Evolutionary conservation across 2,797 vertebrate genomes (phyloP).

Genomic region (Enteromius afrohamiltoni): DNA sequence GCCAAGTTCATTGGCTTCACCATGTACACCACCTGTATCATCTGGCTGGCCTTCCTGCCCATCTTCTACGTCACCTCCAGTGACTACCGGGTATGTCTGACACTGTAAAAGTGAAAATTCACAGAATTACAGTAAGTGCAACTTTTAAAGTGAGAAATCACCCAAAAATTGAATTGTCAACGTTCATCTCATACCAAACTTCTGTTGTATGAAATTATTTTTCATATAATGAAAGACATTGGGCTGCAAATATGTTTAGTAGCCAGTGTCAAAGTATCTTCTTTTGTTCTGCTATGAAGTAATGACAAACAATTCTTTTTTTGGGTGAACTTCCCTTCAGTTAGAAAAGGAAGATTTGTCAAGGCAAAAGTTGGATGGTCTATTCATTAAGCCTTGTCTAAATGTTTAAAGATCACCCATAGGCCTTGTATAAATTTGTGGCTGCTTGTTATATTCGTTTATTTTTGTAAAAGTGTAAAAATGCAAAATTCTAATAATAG

Average conservation of each 20-base stretch:
- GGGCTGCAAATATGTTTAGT: background rate
- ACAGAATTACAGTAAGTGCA: no score
- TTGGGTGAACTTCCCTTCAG: background rate
- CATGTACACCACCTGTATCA: constrained; percentile 99
- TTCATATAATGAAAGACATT: background rate
- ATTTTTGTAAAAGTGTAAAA: background rate
- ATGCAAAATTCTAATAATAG: background rate
- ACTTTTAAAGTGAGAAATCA: background rate
- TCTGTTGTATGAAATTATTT: background rate
- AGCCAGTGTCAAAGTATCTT: background rate
- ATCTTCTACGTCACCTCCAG: constrained; percentile 99
- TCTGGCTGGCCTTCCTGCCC: constrained; percentile 98
- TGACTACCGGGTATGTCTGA: constrained; percentile 93
- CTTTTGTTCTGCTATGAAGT: background rate
- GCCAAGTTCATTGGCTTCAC: constrained; percentile 99
- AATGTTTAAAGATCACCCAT: background rate
- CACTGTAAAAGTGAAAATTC: background rate
- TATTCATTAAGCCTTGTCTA: background rate
- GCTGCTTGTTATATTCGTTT: background rate
- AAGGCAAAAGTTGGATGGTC: background rate
- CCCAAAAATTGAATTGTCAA: background rate
- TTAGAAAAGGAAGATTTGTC: background rate
- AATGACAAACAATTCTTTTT: background rate
- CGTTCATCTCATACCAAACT: background rate
- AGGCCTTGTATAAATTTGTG: background rate